These are phyloP conservation scores for Napeogenes inachia DNA, from an alignment of 2,888 invertebrate genomes.

Conservation along the genomic window DNA sequence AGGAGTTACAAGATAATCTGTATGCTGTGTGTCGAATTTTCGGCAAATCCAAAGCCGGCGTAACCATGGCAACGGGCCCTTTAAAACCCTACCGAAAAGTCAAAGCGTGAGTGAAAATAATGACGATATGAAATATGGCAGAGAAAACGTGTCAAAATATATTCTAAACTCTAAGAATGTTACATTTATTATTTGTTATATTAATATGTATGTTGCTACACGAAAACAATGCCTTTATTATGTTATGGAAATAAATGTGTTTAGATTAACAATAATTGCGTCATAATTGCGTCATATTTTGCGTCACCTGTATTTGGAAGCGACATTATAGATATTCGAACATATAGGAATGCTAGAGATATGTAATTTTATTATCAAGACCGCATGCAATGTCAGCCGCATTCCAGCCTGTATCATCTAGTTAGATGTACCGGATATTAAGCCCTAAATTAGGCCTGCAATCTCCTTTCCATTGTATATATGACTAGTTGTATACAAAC, in stretches of 20 bases:
- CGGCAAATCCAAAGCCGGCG: constrained; percentile 59
- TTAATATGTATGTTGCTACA: neutral
- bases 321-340: neutral
- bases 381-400: constrained; percentile 26
- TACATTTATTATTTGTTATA: neutral
- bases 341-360: constrained; percentile 12
- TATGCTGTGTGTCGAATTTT: constrained; percentile 54
- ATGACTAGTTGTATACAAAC: constrained; percentile 9
- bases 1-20: constrained; percentile 32
- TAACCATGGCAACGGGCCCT: constrained; percentile 57
- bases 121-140: constrained; percentile 63
- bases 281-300: no score
- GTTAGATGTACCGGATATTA: constrained; percentile 41
- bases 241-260: no score
- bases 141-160: constrained; percentile 19
- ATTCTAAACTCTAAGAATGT: neutral
- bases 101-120: constrained; percentile 62
- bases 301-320: neutral
- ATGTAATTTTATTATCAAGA: constrained; percentile 26
- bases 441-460: constrained; percentile 43
- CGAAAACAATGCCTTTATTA: neutral
- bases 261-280: no score
- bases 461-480: constrained; percentile 27
- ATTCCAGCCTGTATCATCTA: constrained; percentile 26
- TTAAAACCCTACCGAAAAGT: constrained; percentile 48